Evolutionary conservation across 2,797 vertebrate species (phyloP).

Genomic region (Chrosomus eos): DNA sequence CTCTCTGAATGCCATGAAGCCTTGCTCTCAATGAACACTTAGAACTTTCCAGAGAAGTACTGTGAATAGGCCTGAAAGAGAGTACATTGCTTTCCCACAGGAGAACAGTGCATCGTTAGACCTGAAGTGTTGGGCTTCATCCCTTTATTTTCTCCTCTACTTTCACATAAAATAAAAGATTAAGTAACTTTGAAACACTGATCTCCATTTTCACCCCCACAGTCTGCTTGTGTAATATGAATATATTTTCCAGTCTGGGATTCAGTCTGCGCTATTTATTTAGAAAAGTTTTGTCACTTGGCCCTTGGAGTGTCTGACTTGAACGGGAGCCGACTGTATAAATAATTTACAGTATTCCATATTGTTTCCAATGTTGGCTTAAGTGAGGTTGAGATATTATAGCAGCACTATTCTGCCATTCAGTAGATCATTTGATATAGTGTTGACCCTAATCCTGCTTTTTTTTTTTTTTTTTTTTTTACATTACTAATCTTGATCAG

Average conservation of each 20-base stretch:
- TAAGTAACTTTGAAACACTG: constrained; percentile 8
- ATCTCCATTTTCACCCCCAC: constrained; percentile 6
- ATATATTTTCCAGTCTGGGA: constrained; percentile 28
- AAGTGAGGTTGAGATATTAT: constrained; percentile 15
- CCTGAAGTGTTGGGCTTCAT: constrained; percentile 40
- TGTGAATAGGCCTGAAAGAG: constrained; percentile 76
- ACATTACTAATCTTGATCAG: not conserved
- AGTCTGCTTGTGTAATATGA: constrained; percentile 10
- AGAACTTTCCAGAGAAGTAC: constrained; percentile 79
- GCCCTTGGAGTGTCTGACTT: not conserved
- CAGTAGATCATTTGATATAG: constrained; percentile 45
- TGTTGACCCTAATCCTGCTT: too few relatives aligned
- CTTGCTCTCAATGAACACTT: constrained; percentile 75
- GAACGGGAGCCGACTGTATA: not conserved
- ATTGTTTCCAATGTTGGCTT: not conserved
- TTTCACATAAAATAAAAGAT: constrained; percentile 15
- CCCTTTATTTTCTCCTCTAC: constrained; percentile 4
- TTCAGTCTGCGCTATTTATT: constrained; percentile 2
- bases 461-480: too few relatives aligned
- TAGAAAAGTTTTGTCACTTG: not conserved
- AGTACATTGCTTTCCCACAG: constrained; percentile 76
- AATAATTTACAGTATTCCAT: constrained; percentile 12
- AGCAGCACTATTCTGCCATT: constrained; percentile 53
- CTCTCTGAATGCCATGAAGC: constrained; percentile 76
- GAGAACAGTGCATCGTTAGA: constrained; percentile 67